phyloP scores from a whole-genome alignment of 1,140 invertebrate genomes.

The Pseudomyrmex dendroicus region DNA sequence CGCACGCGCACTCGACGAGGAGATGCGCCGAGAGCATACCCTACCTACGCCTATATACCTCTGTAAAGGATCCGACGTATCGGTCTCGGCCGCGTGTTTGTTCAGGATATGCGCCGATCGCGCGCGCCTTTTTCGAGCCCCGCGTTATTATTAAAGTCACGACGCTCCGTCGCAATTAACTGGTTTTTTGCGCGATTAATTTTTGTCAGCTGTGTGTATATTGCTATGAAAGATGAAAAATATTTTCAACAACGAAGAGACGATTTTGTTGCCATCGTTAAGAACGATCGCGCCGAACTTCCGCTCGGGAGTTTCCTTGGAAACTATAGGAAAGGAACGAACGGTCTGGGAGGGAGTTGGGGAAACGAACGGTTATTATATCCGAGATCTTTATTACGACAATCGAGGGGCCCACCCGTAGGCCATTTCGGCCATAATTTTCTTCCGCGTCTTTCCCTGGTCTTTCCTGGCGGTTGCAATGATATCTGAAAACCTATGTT shows the following conservation, averaged over 20 bases:
- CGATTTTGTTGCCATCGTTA: no score
- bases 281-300: constrained; percentile 2
- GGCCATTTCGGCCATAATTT: constrained; percentile 43
- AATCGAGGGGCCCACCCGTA: constrained; percentile 26
- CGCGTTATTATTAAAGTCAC: constrained; percentile 62
- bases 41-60: constrained; percentile 4
- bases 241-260: no score
- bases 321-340: constrained; percentile 14
- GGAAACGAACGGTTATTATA: constrained; percentile 37
- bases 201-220: neutral
- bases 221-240: no score
- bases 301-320: constrained; percentile 32
- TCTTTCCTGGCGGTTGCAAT: constrained; percentile 7
- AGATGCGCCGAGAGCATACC: constrained; percentile 3
- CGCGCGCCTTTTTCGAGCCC: constrained; percentile 4
- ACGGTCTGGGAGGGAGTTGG: no score
- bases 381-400: constrained; percentile 54
- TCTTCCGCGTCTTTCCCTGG: constrained; percentile 28
- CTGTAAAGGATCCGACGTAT: constrained; percentile 57
- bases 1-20: neutral
- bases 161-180: constrained; percentile 47
- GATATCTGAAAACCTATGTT: constrained; percentile 30
- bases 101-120: constrained; percentile 58
- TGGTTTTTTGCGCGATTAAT: constrained; percentile 22
- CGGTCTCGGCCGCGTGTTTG: constrained; percentile 57